These are phyloP conservation scores for Melanotaenia boesemani DNA, from an alignment of 2,797 vertebrate species.

Conservation along the genomic window DNA sequence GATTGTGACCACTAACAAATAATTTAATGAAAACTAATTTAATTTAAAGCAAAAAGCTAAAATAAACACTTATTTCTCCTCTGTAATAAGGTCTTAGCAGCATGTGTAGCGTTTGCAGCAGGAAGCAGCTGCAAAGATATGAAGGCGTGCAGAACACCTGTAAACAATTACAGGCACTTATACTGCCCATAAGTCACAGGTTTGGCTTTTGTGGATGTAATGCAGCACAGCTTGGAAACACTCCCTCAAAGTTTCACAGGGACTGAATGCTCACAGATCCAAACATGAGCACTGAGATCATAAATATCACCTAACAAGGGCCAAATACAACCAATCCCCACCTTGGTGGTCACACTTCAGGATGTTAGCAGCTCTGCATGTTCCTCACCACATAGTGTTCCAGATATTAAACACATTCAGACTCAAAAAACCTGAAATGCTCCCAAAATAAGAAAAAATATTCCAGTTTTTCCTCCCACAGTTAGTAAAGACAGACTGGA, in stretches of 20 bases:
- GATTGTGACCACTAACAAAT: conserved; percentile 22
- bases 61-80: conserved; percentile 65
- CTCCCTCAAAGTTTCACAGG: conserved; percentile 61
- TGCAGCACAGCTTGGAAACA: conserved; percentile 62
- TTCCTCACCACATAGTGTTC: conserved; percentile 7
- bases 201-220: conserved; percentile 73
- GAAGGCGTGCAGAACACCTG: conserved; percentile 82
- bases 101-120: conserved; percentile 46
- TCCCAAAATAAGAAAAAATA: background rate
- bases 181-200: conserved; percentile 79
- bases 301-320: conserved; percentile 27
- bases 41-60: conserved; percentile 46
- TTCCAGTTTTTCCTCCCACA: background rate
- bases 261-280: conserved; percentile 45
- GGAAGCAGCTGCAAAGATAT: conserved; percentile 60
- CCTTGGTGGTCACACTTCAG: conserved; percentile 39
- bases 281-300: conserved; percentile 29
- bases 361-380: conserved; percentile 12
- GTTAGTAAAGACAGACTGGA: background rate
- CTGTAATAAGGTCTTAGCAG: conserved; percentile 51
- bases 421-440: conserved; percentile 4
- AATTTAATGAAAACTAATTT: conserved; percentile 45
- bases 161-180: conserved; percentile 81
- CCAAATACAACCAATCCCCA: conserved; percentile 40
- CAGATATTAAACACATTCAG: conserved; percentile 27